Percentiles rank a stretch among this genome's conserved stretches.
These are phyloP conservation scores for Idaea aversata DNA, from an alignment of 2,888 invertebrate species.

Conservation along the genomic window DNA sequence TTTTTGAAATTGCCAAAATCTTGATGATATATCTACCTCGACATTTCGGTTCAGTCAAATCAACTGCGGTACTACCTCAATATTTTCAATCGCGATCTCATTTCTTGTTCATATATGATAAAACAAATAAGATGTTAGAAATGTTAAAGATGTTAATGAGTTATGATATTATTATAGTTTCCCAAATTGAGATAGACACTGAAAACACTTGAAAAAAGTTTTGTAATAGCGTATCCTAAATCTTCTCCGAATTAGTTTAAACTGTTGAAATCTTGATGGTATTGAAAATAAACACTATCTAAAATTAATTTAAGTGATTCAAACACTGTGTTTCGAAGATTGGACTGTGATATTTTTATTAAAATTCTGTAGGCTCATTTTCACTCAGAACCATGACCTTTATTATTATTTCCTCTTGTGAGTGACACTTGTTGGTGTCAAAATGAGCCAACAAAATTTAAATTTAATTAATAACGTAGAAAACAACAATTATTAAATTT, in stretches of 20 bases:
- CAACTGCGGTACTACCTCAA: too few relatives aligned
- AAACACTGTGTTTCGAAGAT: constrained; percentile 62
- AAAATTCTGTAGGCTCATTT: constrained; percentile 14
- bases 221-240: background rate
- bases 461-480: background rate
- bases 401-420: too few relatives aligned
- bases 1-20: too few relatives aligned
- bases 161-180: background rate
- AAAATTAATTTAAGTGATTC: constrained; percentile 56
- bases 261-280: constrained; percentile 36
- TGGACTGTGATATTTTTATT: constrained; percentile 46
- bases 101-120: too few relatives aligned
- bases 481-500: constrained; percentile 38
- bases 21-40: too few relatives aligned
- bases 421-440: too few relatives aligned
- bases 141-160: too few relatives aligned
- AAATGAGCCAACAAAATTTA: constrained; percentile 35
- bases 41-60: too few relatives aligned
- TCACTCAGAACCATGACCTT: constrained; percentile 27
- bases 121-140: too few relatives aligned
- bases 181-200: background rate
- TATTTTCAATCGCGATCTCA: too few relatives aligned
- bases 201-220: background rate
- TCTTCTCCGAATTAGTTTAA: background rate
- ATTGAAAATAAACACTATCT: constrained; percentile 64